Conservation (phyloP, 1,140 invertebrate species). For the Bombus picipes region DNA sequence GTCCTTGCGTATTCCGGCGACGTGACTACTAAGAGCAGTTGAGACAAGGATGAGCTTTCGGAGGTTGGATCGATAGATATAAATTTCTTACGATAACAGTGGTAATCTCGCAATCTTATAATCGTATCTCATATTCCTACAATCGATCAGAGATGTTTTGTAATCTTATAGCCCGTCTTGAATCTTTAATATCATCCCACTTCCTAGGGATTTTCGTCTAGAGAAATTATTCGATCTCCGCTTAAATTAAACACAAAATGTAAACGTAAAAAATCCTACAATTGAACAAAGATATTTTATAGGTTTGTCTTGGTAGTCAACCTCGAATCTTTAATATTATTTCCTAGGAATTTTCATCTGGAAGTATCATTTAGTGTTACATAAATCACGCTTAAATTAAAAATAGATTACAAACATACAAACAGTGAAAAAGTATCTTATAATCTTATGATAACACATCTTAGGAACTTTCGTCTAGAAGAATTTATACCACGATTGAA, state of each 20-base stretch:
- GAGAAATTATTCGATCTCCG: no score
- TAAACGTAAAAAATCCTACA: no score
- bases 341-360: not conserved
- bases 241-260: no score
- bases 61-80: not conserved
- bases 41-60: not conserved
- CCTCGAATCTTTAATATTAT: not conserved
- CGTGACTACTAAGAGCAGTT: not conserved
- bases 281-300: not conserved
- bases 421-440: no score
- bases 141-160: not conserved
- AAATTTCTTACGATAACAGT: slow-evolving; percentile 4
- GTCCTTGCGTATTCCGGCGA: slow-evolving; percentile 11
- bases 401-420: no score
- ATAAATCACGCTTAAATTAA: no score
- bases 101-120: not conserved
- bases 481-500: not conserved
- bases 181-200: not conserved
- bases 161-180: not conserved
- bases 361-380: not conserved
- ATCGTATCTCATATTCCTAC: not conserved
- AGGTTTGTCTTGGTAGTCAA: not conserved
- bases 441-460: no score
- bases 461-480: not conserved
- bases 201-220: no score